Evolutionary conservation across 2,888 invertebrate genomes (phyloP).

Genomic region (Andrena trimmerana): DNA sequence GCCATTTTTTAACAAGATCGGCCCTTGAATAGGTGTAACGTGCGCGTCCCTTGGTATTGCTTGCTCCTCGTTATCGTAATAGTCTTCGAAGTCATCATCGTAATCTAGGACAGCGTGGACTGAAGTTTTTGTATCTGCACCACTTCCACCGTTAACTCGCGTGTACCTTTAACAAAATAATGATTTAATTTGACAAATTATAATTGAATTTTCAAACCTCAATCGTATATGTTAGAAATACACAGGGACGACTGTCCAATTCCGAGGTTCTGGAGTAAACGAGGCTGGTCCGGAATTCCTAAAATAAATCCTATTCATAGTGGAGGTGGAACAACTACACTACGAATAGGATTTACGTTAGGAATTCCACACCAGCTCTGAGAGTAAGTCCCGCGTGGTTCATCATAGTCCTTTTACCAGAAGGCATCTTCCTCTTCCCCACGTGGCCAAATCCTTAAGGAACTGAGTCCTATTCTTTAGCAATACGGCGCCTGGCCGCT

Average conservation of each 20-base stretch:
- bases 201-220: background rate
- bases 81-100: slow-evolving; percentile 88
- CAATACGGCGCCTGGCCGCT: too few species aligned
- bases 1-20: slow-evolving; percentile 94
- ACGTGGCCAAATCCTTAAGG: too few species aligned
- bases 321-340: too few species aligned
- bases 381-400: too few species aligned
- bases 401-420: too few species aligned
- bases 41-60: slow-evolving; percentile 86
- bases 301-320: too few species aligned
- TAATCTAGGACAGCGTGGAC: slow-evolving; percentile 91
- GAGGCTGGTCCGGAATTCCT: too few species aligned
- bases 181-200: background rate
- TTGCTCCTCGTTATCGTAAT: slow-evolving; percentile 86
- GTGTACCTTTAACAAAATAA: slow-evolving; percentile 77
- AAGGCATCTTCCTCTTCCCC: too few species aligned
- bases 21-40: slow-evolving; percentile 94
- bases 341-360: too few species aligned
- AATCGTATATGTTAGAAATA: background rate
- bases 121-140: slow-evolving; percentile 86
- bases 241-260: background rate
- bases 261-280: too few species aligned
- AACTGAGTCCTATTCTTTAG: too few species aligned
- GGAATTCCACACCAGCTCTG: too few species aligned
- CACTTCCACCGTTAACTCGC: slow-evolving; percentile 80